Evolutionary conservation across 1,140 invertebrate genomes (phyloP), one percentile per base, ranked within the genome.

Genomic region (Antheraea pernyi): DNA sequence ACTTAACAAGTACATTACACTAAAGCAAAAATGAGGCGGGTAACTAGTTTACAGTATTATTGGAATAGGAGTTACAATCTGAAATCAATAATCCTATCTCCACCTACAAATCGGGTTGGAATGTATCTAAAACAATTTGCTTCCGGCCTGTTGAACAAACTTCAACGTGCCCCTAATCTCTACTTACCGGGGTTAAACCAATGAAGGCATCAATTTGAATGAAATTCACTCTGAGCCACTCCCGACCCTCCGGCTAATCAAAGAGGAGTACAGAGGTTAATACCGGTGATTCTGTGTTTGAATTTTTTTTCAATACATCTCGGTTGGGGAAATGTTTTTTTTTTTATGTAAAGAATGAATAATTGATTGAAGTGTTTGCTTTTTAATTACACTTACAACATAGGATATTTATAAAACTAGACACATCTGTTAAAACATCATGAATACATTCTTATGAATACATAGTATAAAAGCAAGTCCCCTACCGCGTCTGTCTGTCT

Each of bases 161-260:
- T 82, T 63, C 65, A 61, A 70, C 68, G 65, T 67, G 64, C 68
- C 73, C 75, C 75, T 81, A 83, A 81, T 81, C 77, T 70, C 64
- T 79, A 78, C 79, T 82, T 81, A 81, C 79, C 78, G 76, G 81
- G 84, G 83, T 84, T 81, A 80, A 84, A 79, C 78, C 82, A 78
- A 86, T 84, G 79, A 79, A 84, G 82, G 80, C 78, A 77, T 83
- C 84, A 79, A 80, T 84, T 84, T 80, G 77, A 86, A 86, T 84
- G 77, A 78, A 83, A 83, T 78, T 75, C 71, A 71, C 73, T 81
- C 76, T 63, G 68, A 74, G 74, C 74, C 39, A 59, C 37, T 67
- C 62, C 62, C 59, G 70, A 70, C 75, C 77, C 73, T 72, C 66
- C 18, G 62, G 70, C 73, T 78, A 81, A 81, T 78, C 76, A 80